A percentile compares a stretch with the other conserved stretches of the same genome.
phyloP scores from a whole-genome alignment of 2,797 vertebrate species.

The Myoxocephalus aenaeus region DNA sequence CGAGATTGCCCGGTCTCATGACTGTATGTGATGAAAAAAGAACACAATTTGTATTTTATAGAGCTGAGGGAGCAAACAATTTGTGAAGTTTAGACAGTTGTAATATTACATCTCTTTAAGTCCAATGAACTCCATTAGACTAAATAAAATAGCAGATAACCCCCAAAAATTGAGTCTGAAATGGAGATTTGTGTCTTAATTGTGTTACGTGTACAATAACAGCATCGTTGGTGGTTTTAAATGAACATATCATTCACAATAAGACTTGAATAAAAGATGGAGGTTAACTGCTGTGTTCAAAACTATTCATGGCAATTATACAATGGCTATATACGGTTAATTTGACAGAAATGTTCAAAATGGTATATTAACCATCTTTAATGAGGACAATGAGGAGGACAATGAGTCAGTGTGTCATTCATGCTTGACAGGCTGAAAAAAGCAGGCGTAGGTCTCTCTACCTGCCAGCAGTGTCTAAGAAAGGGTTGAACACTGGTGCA shows the following conservation, averaged over 20 bases:
- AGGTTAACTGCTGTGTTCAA: neutral
- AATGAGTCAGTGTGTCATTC: constrained; percentile 6
- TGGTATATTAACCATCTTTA: neutral
- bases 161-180: neutral
- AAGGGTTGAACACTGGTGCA: constrained; percentile 53
- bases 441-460: constrained; percentile 22
- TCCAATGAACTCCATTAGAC: neutral
- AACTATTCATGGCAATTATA: constrained; percentile 4
- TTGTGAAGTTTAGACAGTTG: neutral
- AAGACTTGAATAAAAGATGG: neutral
- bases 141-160: neutral
- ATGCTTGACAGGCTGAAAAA: constrained; percentile 8
- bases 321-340: neutral
- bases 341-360: constrained; percentile 6
- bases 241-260: neutral
- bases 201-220: neutral
- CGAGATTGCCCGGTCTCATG: constrained; percentile 14
- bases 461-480: constrained; percentile 12
- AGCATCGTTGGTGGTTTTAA: neutral
- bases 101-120: neutral
- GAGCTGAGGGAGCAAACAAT: neutral
- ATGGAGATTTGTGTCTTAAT: neutral
- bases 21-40: constrained; percentile 9
- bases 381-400: neutral
- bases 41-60: neutral